Conservation (phyloP, 37 sponge, comb jelly and placozoan genomes). For the Spongilla lacustris region DNA sequence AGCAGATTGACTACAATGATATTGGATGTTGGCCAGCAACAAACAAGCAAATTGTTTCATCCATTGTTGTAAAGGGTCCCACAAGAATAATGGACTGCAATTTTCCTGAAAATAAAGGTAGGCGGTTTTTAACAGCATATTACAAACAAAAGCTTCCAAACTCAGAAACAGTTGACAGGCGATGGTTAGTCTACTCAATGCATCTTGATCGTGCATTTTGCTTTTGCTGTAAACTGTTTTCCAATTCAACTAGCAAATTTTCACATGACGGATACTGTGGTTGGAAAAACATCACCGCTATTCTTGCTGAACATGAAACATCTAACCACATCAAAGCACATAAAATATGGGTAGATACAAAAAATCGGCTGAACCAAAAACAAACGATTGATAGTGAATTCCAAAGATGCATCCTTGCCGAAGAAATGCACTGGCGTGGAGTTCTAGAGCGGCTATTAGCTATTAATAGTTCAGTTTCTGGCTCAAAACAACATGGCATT, state of each 20-base stretch:
- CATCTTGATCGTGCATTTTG: conserved; percentile 2
- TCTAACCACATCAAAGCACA: not conserved
- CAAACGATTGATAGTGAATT: not conserved
- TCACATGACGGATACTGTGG: not conserved
- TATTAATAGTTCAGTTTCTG: conserved; percentile 4
- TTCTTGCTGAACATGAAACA: conserved; percentile 5
- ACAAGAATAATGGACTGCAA: not conserved
- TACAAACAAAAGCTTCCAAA: not conserved
- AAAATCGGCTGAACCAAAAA: not conserved
- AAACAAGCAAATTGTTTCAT: not conserved
- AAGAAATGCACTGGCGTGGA: not conserved
- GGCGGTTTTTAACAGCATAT: not conserved
- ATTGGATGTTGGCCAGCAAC: not conserved
- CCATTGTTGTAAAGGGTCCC: not conserved
- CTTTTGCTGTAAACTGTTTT: not conserved
- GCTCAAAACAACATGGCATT: conserved; percentile 2
- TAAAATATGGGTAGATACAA: not conserved
- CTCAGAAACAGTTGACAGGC: not conserved
- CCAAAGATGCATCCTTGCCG: not conserved
- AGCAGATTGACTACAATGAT: not conserved
- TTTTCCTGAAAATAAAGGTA: not conserved
- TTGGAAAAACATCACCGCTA: not conserved
- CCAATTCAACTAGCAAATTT: not conserved
- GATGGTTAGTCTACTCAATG: conserved; percentile 6
- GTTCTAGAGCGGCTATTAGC: not conserved